These are phyloP conservation scores for Caenorhabditis japonica DNA, from an alignment of 2,888 invertebrate species.

Conservation along the genomic window DNA sequence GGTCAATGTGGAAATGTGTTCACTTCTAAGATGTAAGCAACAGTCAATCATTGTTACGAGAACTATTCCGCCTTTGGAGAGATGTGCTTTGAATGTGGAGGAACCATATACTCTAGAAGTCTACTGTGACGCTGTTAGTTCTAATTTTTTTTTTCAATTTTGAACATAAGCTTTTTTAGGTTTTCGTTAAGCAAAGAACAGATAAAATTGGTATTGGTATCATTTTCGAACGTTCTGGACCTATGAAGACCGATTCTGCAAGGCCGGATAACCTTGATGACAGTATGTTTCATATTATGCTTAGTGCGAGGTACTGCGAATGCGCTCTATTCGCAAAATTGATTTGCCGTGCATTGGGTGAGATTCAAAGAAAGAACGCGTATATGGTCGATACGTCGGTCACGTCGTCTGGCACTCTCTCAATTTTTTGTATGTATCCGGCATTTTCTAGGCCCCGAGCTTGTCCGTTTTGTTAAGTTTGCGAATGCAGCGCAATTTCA, in stretches of 20 bases:
- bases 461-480: too few relatives aligned
- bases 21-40: slow-evolving; percentile 21
- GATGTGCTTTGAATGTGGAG: slow-evolving; percentile 4
- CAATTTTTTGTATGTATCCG: too few relatives aligned
- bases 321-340: background rate
- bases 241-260: slow-evolving; percentile 5
- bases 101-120: slow-evolving; percentile 51
- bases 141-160: background rate
- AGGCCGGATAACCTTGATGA: slow-evolving; percentile 38
- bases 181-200: slow-evolving; percentile 55
- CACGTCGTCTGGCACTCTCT: too few relatives aligned
- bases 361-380: too few relatives aligned
- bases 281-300: slow-evolving; percentile 14
- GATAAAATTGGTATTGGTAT: slow-evolving; percentile 65
- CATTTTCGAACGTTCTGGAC: slow-evolving; percentile 50
- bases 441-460: too few relatives aligned
- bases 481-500: too few relatives aligned
- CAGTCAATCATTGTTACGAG: slow-evolving; percentile 20
- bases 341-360: too few relatives aligned
- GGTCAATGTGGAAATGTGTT: slow-evolving; percentile 10
- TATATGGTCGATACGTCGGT: too few relatives aligned
- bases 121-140: slow-evolving; percentile 33
- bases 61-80: slow-evolving; percentile 11
- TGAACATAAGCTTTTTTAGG: slow-evolving; percentile 15
- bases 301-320: too few relatives aligned